phyloP scores from a whole-genome alignment of 2,888 invertebrate species.

The Acleris literana region DNA sequence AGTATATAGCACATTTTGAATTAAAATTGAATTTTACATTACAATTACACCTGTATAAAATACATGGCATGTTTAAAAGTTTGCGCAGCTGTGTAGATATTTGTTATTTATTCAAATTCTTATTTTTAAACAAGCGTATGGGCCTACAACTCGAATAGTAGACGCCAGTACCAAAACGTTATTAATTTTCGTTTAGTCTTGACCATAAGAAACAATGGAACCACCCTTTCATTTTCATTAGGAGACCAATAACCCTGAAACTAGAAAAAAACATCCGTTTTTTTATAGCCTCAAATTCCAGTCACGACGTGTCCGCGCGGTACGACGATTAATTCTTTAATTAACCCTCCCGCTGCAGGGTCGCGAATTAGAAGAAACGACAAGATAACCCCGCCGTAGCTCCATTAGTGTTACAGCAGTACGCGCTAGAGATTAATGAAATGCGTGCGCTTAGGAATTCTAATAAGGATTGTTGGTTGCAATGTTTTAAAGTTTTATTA shows the following conservation, averaged over 20 bases:
- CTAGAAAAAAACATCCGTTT: conserved; percentile 37
- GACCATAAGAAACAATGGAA: too few species aligned
- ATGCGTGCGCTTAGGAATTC: conserved; percentile 57
- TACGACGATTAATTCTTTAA: conserved; percentile 72
- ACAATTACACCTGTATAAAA: background rate
- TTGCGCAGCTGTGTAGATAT: background rate
- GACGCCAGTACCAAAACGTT: too few species aligned
- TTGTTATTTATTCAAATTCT: background rate
- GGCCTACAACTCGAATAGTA: too few species aligned
- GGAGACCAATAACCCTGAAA: conserved; percentile 10
- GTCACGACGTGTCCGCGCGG: conserved; percentile 52
- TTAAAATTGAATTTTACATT: background rate
- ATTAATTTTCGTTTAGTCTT: too few species aligned
- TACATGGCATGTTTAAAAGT: too few species aligned
- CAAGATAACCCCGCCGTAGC: conserved; percentile 61
- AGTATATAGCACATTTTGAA: background rate
- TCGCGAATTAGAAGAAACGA: conserved; percentile 71
- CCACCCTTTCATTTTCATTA: conserved; percentile 7
- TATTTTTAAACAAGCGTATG: too few species aligned
- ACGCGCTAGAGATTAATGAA: conserved; percentile 39
- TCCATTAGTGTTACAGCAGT: conserved; percentile 66
- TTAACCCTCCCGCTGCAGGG: conserved; percentile 67
- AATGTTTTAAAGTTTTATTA: conserved; percentile 13
- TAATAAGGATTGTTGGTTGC: conserved; percentile 51
- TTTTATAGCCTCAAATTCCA: conserved; percentile 62